A percentile compares a stretch with the other conserved stretches of the same genome.
Conservation (phyloP, 53 echinoderm and acorn worm genomes). For the Hippasteria phrygiana region DNA sequence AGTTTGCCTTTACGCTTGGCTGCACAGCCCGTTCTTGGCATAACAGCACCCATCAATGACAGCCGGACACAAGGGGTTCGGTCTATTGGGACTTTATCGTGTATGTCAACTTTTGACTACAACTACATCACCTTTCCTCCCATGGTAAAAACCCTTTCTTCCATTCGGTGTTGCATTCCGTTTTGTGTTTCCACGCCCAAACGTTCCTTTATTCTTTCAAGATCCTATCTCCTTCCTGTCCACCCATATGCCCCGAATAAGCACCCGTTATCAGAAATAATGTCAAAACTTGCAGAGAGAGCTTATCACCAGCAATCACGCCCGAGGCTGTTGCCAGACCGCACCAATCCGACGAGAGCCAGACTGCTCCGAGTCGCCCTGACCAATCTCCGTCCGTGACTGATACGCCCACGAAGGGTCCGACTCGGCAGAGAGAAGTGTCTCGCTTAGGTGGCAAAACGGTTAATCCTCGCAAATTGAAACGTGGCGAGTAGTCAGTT, state of each 20-base stretch:
- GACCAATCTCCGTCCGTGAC: not conserved
- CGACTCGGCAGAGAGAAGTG: not conserved
- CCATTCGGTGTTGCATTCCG: no score
- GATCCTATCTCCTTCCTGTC: not conserved
- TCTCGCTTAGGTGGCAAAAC: not conserved
- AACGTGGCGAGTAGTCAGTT: not conserved
- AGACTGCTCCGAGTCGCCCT: not conserved
- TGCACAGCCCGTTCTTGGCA: no score
- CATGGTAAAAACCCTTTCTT: no score
- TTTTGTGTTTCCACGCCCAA: no score
- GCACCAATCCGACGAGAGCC: not conserved
- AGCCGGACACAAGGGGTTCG: no score
- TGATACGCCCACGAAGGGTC: not conserved
- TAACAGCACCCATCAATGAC: no score
- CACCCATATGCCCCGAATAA: not conserved
- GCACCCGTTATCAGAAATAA: slow-evolving; percentile 27
- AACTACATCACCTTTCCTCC: no score
- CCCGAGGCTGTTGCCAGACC: slow-evolving; percentile 36
- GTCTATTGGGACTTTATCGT: no score
- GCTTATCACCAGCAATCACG: not conserved
- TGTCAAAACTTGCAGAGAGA: slow-evolving; percentile 43
- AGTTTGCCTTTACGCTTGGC: no score
- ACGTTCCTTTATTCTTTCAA: not conserved
- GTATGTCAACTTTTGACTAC: no score
- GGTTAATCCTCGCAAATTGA: not conserved